These are phyloP conservation scores for Poeciliopsis gracilis DNA, from an alignment of 2,797 vertebrate genomes.

Conservation along the genomic window DNA sequence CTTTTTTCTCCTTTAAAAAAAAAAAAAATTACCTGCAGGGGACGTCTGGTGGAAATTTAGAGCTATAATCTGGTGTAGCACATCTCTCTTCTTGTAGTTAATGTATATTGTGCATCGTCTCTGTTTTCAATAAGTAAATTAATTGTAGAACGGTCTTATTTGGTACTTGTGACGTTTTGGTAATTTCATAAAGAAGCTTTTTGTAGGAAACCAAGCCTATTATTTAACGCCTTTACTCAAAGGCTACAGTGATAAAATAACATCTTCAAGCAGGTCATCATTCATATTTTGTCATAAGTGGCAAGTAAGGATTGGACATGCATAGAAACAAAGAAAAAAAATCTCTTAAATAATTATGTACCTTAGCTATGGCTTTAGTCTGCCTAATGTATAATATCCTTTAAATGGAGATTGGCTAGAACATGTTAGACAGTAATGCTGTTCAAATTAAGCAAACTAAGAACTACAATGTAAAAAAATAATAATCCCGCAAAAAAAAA, in stretches of 20 bases:
- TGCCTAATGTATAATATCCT: neutral
- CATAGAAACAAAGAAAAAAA: neutral
- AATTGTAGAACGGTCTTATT: neutral
- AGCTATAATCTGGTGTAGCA: neutral
- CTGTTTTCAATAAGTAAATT: neutral
- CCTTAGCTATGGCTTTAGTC: neutral
- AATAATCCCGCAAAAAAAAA: neutral
- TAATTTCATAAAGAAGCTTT: neutral
- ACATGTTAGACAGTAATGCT: neutral
- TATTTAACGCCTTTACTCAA: neutral
- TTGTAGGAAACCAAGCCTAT: neutral
- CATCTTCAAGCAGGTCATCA: neutral
- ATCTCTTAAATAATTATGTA: neutral
- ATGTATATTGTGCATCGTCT: neutral
- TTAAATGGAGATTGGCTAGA: neutral
- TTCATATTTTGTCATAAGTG: neutral
- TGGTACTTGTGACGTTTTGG: neutral
- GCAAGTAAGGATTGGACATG: neutral
- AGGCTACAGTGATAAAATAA: neutral
- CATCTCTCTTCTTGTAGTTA: neutral
- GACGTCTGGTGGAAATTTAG: neutral
- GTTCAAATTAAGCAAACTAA: neutral
- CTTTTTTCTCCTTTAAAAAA: neutral
- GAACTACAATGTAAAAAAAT: neutral
- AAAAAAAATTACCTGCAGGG: too few relatives aligned